phyloP scores from a whole-genome alignment of 2,888 invertebrate genomes.

The Yponomeuta cagnagella region DNA sequence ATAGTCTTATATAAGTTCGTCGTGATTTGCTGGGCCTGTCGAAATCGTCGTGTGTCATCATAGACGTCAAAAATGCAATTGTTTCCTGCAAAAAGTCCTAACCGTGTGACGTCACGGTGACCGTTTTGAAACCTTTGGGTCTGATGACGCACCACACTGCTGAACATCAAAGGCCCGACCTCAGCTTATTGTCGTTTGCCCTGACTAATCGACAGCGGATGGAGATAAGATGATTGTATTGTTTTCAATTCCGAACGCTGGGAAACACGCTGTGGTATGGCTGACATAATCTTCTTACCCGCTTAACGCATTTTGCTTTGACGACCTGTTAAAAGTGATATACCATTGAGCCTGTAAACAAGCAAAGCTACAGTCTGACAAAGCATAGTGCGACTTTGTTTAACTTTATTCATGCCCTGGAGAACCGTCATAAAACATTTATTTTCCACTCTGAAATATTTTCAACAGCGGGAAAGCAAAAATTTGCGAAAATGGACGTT shows the following conservation, averaged over 20 bases:
- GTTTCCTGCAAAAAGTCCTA: background rate
- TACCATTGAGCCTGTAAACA: no score
- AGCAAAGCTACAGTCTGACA: no score
- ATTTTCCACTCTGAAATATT: no score
- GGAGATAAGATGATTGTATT: background rate
- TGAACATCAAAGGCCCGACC: background rate
- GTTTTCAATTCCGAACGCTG: background rate
- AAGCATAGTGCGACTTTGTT: no score
- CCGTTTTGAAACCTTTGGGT: background rate
- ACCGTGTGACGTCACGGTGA: background rate
- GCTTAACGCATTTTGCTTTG: background rate
- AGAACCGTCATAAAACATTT: no score
- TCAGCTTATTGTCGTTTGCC: background rate
- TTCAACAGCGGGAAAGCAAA: no score
- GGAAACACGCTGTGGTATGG: background rate
- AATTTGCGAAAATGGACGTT: no score
- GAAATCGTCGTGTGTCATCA: background rate
- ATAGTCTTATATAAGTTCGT: no score
- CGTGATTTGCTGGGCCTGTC: background rate
- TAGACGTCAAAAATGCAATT: background rate
- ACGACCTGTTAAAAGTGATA: no score
- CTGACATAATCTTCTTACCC: background rate
- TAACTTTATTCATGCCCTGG: no score
- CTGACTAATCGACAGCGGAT: conserved; percentile 2
- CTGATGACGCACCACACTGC: background rate